These are phyloP conservation scores for Myotis pilosus DNA, from an alignment of 2,797 vertebrate species.

Conservation along the genomic window DNA sequence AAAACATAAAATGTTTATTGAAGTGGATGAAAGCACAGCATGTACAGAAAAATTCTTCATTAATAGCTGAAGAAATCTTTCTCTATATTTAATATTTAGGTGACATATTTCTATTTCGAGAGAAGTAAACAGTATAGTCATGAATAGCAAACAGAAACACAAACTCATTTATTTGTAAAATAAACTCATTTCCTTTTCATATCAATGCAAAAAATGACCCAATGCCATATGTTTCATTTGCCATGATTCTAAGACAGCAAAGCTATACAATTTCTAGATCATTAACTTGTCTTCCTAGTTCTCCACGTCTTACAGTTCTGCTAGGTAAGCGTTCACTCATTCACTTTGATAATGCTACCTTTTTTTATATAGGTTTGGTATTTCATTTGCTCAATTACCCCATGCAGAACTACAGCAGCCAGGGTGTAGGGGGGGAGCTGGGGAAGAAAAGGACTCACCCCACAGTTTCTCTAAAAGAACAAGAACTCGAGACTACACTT, in stretches of 20 bases:
- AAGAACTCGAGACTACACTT: background rate
- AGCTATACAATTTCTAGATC: conserved; percentile 80
- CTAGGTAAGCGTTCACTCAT: conserved; percentile 73
- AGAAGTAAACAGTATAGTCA: conserved; percentile 61
- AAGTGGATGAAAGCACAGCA: conserved; percentile 34
- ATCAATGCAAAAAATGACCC: conserved; percentile 70
- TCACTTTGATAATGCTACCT: conserved; percentile 72
- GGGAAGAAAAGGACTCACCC: background rate
- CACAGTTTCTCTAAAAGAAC: conserved; percentile 6
- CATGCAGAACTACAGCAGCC: conserved; percentile 25
- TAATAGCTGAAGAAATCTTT: conserved; percentile 41
- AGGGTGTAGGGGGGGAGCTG: background rate
- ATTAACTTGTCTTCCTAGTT: conserved; percentile 77
- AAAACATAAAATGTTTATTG: background rate
- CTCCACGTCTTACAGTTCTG: conserved; percentile 74
- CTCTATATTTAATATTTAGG: conserved; percentile 72
- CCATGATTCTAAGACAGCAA: conserved; percentile 65
- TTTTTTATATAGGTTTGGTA: conserved; percentile 51
- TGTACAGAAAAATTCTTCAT: conserved; percentile 68
- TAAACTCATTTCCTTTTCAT: conserved; percentile 76
- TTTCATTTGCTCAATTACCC: conserved; percentile 72
- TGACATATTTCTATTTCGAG: conserved; percentile 66
- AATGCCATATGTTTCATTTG: conserved; percentile 67
- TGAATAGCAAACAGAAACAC: conserved; percentile 75
- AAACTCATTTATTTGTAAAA: conserved; percentile 79